phyloP scores from a whole-genome alignment of 2,797 vertebrate species.

The Antennarius maculatus region DNA sequence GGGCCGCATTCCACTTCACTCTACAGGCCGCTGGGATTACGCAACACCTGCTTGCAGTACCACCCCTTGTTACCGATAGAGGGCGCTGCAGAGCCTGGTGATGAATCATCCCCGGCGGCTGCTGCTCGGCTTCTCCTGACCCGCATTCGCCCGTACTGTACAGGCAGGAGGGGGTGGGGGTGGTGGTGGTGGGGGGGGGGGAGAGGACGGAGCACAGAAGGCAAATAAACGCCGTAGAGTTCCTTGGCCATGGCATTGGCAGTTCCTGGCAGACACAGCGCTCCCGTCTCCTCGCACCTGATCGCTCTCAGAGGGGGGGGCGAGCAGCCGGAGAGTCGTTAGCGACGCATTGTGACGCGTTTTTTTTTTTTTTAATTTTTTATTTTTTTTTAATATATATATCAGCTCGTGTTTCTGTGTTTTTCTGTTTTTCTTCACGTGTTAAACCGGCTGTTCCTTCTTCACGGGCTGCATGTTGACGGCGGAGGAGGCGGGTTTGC shows the following conservation, averaged over 20 bases:
- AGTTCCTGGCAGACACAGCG: slow-evolving; percentile 35
- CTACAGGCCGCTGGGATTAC: slow-evolving; percentile 25
- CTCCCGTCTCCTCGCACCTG: slow-evolving; percentile 27
- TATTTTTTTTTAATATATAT: too few species aligned
- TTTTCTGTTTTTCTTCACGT: slow-evolving; percentile 19
- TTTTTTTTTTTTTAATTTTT: too few species aligned
- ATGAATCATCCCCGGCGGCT: slow-evolving; percentile 9
- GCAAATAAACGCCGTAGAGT: slow-evolving; percentile 34
- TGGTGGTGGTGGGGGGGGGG: neutral
- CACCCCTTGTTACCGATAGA: slow-evolving; percentile 6
- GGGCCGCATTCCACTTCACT: slow-evolving; percentile 9
- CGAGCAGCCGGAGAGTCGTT: slow-evolving; percentile 9
- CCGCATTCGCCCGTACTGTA: slow-evolving; percentile 70
- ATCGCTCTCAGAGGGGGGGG: slow-evolving; percentile 25
- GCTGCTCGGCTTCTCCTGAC: slow-evolving; percentile 58
- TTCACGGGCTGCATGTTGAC: slow-evolving; percentile 22
- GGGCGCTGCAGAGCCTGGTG: slow-evolving; percentile 24
- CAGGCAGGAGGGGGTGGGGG: slow-evolving; percentile 36
- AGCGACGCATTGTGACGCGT: slow-evolving; percentile 18
- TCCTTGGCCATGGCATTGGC: slow-evolving; percentile 52
- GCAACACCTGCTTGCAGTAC: neutral
- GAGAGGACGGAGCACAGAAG: slow-evolving; percentile 48
- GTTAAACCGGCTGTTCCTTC: neutral
- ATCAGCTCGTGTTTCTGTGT: neutral
- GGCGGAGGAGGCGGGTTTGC: neutral